These are phyloP conservation scores for Bombus soroeensis DNA, from an alignment of 1,140 invertebrate species.

Conservation along the genomic window DNA sequence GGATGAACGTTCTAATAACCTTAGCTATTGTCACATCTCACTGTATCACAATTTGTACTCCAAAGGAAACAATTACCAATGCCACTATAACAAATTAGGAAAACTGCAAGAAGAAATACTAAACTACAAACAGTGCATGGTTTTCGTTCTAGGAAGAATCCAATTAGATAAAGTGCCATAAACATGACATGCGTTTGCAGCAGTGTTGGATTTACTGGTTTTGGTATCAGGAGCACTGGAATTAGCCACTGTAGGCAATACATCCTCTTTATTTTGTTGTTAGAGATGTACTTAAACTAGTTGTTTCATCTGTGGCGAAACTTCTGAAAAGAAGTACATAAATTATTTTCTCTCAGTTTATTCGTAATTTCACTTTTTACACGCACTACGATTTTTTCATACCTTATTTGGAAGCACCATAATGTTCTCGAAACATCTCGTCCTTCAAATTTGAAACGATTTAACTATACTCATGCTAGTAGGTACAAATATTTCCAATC, in stretches of 20 bases:
- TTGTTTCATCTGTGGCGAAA: constrained; percentile 46
- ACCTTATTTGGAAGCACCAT: constrained; percentile 61
- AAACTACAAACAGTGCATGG: constrained; percentile 98
- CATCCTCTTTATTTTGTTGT: constrained; percentile 85
- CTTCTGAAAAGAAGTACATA: constrained; percentile 1
- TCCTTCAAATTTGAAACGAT: constrained; percentile 20
- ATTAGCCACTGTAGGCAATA: constrained; percentile 99
- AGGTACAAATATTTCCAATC: constrained; percentile 18
- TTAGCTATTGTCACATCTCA: constrained; percentile 87
- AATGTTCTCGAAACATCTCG: constrained; percentile 38
- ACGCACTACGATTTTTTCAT: background rate
- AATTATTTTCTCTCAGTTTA: constrained; percentile 3
- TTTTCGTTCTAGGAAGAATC: constrained; percentile 97
- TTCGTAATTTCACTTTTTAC: background rate
- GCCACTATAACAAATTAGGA: constrained; percentile 97
- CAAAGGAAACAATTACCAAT: constrained; percentile 97
- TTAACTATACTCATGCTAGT: constrained; percentile 21
- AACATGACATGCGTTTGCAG: constrained; percentile 98
- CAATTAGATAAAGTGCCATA: constrained; percentile 95
- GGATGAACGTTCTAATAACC: background rate
- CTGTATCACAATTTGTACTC: constrained; percentile 90
- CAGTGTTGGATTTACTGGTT: constrained; percentile 96
- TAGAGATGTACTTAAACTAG: constrained; percentile 17
- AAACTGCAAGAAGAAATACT: constrained; percentile 95
- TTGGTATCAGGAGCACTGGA: constrained; percentile 97